Percentiles rank a stretch among this genome's conserved stretches.
phyloP scores from a whole-genome alignment of 2,797 vertebrate species.

The Tamandua tetradactyla region DNA sequence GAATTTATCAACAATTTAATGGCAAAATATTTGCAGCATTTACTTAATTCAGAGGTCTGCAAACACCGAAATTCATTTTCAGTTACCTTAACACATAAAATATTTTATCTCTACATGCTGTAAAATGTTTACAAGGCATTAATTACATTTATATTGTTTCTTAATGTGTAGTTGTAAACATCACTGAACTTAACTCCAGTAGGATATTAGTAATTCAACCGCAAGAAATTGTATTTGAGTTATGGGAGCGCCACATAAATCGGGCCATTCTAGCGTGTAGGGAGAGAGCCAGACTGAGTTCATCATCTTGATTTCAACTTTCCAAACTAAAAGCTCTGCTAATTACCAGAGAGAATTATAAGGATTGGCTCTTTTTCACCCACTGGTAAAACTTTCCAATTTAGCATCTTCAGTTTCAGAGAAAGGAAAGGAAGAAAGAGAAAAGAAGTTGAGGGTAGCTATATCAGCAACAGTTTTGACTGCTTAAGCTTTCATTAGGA shows the following conservation, averaged over 20 bases:
- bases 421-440: neutral
- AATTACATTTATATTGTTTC: neutral
- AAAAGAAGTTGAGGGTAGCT: neutral
- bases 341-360: neutral
- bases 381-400: neutral
- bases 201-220: neutral
- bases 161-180: neutral
- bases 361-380: neutral
- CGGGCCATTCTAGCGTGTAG: neutral
- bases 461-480: neutral
- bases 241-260: neutral
- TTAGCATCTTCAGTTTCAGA: neutral
- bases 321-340: neutral
- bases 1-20: neutral
- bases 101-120: neutral
- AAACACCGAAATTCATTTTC: conserved; percentile 12
- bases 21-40: neutral
- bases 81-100: neutral
- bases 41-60: neutral
- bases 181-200: neutral
- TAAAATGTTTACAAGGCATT: neutral
- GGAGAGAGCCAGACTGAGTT: neutral
- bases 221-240: neutral
- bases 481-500: neutral
- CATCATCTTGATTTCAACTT: neutral